Conservation (phyloP, 2,797 vertebrate genomes). For the Cyclura pinguis region DNA sequence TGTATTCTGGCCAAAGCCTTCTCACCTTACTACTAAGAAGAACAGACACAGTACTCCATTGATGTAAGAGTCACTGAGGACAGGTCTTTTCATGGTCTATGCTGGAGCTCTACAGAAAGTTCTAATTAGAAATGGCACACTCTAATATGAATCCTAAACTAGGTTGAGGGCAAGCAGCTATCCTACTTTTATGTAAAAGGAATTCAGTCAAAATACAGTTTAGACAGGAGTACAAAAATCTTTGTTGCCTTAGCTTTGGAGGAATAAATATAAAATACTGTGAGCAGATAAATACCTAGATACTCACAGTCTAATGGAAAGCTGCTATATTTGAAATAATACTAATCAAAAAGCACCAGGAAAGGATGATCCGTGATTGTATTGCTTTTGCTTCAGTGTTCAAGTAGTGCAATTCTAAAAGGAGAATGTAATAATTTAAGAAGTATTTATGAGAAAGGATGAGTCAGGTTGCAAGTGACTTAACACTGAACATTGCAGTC, state of each 20-base stretch:
- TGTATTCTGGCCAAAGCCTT: slow-evolving; percentile 19
- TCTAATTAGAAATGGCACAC: background rate
- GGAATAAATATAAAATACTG: background rate
- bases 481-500: background rate
- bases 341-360: background rate
- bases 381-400: background rate
- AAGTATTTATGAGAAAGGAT: background rate
- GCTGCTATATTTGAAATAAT: accelerated
- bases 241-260: background rate
- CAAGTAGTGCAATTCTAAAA: background rate
- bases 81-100: background rate
- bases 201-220: background rate
- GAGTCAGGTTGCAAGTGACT: background rate
- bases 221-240: background rate
- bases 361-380: background rate
- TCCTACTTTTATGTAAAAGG: background rate
- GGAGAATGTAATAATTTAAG: slow-evolving; percentile 1
- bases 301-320: background rate
- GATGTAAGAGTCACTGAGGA: background rate
- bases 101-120: slow-evolving; percentile 11
- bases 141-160: background rate
- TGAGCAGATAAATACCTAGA: background rate
- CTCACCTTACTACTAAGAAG: slow-evolving; percentile 10
- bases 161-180: background rate
- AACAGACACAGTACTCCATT: background rate